Conservation (phyloP, 2,888 invertebrate species). For the Mimas tiliae region DNA sequence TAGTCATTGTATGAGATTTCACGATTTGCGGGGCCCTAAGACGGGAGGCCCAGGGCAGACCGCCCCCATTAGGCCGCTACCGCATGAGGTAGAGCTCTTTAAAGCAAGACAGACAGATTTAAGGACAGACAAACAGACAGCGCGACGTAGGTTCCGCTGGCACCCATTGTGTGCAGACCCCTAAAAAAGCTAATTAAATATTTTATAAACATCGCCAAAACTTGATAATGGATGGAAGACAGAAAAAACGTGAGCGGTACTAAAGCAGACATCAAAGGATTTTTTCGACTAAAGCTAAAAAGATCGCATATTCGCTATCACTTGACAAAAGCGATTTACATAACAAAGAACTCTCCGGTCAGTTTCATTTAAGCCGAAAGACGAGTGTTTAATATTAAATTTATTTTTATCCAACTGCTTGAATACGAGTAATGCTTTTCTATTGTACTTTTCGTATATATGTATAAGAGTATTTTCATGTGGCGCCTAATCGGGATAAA, state of each 20-base stretch:
- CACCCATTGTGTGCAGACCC: too few species aligned
- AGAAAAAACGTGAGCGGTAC: background rate
- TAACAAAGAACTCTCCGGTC: conserved; percentile 5
- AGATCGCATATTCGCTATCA: background rate
- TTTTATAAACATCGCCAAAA: background rate
- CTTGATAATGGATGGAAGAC: background rate
- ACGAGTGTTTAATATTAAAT: conserved; percentile 5
- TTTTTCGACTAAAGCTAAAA: background rate
- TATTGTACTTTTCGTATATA: background rate
- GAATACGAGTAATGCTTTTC: background rate
- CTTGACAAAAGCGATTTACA: conserved; percentile 8
- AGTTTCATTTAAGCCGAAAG: conserved; percentile 5
- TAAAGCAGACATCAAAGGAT: conserved; percentile 7
- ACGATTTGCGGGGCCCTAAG: too few species aligned
- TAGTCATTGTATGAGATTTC: too few species aligned
- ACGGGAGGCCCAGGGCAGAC: too few species aligned
- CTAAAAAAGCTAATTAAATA: background rate
- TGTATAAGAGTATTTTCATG: too few species aligned
- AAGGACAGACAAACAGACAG: too few species aligned
- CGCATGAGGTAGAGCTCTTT: too few species aligned
- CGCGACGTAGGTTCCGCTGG: too few species aligned
- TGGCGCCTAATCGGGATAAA: too few species aligned
- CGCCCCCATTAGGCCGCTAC: too few species aligned
- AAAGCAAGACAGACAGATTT: background rate
- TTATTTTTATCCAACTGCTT: background rate